Evolutionary conservation across 2,113 vertebrate genomes (phyloP).

Genomic region (Laticauda laticaudata): DNA sequence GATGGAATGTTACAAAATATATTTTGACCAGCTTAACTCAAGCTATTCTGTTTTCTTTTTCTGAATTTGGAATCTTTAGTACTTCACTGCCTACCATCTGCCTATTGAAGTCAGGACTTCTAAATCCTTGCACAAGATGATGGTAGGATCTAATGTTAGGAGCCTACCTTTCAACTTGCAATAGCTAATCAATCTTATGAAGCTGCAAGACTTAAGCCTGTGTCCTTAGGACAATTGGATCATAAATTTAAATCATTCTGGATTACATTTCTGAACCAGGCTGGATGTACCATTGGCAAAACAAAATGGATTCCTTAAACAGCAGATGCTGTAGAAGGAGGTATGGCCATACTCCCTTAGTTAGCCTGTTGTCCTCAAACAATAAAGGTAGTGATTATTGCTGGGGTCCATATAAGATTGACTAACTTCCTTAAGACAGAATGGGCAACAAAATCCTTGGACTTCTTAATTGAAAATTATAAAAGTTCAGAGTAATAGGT

Average conservation of each 20-base stretch:
- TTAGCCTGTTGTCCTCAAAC: background rate
- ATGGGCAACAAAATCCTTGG: background rate
- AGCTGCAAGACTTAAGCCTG: background rate
- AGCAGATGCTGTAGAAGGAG: background rate
- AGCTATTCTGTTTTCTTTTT: background rate
- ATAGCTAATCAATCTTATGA: background rate
- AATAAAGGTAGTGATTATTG: background rate
- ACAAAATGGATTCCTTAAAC: background rate
- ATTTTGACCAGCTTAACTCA: background rate
- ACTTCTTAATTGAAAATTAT: background rate
- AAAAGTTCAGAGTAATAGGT: background rate
- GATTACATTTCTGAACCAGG: background rate
- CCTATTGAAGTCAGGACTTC: background rate
- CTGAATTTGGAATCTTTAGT: background rate
- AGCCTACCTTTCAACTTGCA: background rate
- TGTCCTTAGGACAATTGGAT: background rate
- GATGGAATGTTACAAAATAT: background rate
- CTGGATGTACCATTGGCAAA: background rate
- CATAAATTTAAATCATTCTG: background rate
- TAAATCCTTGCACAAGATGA: background rate
- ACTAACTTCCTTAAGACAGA: background rate
- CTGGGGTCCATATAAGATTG: background rate
- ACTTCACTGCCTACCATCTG: background rate
- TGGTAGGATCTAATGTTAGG: background rate
- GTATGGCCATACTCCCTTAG: background rate